These are phyloP conservation scores for Pimpla rufipes DNA, from an alignment of 2,888 invertebrate species.

Conservation along the genomic window DNA sequence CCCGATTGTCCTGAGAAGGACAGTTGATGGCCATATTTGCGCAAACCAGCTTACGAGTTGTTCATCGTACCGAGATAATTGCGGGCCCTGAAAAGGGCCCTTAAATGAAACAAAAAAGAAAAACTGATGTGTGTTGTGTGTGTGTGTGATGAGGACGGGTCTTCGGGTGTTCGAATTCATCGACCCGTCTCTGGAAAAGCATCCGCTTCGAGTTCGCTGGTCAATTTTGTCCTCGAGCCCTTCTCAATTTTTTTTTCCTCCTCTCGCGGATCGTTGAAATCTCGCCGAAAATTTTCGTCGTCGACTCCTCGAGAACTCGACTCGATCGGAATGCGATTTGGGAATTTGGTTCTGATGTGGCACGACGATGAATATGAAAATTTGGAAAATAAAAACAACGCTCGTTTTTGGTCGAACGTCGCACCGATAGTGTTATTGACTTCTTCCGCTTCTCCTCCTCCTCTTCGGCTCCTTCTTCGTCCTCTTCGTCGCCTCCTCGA, in stretches of 20 bases:
- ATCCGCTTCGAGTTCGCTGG: conserved; percentile 26
- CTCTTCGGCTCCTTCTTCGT: conserved; percentile 12
- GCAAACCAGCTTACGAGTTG: conserved; percentile 62
- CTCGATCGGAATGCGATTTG: background rate
- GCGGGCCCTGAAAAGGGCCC: conserved; percentile 83
- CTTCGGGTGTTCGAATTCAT: conserved; percentile 4
- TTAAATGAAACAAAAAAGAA: conserved; percentile 72
- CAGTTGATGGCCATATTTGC: conserved; percentile 60
- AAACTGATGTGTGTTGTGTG: conserved; percentile 26
- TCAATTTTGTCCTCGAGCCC: conserved; percentile 28
- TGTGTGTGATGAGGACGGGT: conserved; percentile 36
- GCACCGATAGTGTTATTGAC: conserved; percentile 12
- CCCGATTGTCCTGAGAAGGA: conserved; percentile 71
- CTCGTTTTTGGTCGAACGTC: conserved; percentile 35
- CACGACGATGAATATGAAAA: conserved; percentile 8
- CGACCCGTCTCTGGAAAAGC: conserved; percentile 32
- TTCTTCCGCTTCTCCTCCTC: conserved; percentile 40
- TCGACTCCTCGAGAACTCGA: background rate
- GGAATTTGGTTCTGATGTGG: background rate
- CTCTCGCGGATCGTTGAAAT: background rate
- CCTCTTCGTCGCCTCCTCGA: conserved; percentile 46
- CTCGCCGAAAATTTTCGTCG: background rate
- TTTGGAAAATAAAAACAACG: conserved; percentile 18
- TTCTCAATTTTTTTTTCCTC: conserved; percentile 11
- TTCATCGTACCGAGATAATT: conserved; percentile 75